Evolutionary conservation across 2,888 invertebrate species (phyloP), one percentile per base, ranked within the genome.

Genomic region (Endotricha flammealis): DNA sequence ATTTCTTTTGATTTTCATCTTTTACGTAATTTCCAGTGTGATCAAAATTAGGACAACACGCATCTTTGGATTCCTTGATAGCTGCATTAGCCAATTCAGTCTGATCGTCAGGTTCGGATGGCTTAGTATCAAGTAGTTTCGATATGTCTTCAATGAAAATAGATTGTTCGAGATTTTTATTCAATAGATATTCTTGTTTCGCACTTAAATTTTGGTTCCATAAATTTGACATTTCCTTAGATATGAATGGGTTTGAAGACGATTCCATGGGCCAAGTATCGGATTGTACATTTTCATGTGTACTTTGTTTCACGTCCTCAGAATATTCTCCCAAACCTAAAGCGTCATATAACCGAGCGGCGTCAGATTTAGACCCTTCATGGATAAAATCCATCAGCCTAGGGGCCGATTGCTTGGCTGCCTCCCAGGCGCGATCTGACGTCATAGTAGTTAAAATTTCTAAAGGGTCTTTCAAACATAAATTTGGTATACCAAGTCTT

Each of bases 351-450:
- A 87, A 63, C 12, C 87, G 66, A n/a, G 83, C 85, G 5, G 85
- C 74, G 33, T 87, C 83, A 7, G 86, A 82, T 45, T 85, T 87
- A 6, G 80, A 77, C 1, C 75, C 86, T 49, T 85, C 86, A 44
- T 87, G 81, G 36, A 86, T 74, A 23, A 80, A 83, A 57, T 87
- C 83, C 67, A 87, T 76, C 22, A 87, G 54, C 52, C 86, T 86
- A 5, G 87, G 87, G 11, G 85, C 87, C 2, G 85, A 80, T 47
- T 82, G 78, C 35, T 87, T 87, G 4, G 87, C 87, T 20, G 87
- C 87, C 60, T 87, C 87, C 87, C 87, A 87, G 23, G 86, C 87
- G 6, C 78, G 75, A 41, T 87, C 87, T 32, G 83, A 80, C 24
- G 83, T 83, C 64, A 82, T 70, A 10, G 77, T 68, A 44, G 54